Conservation (phyloP, 2,888 invertebrate genomes). For the Aporophyla lueneburgensis region DNA sequence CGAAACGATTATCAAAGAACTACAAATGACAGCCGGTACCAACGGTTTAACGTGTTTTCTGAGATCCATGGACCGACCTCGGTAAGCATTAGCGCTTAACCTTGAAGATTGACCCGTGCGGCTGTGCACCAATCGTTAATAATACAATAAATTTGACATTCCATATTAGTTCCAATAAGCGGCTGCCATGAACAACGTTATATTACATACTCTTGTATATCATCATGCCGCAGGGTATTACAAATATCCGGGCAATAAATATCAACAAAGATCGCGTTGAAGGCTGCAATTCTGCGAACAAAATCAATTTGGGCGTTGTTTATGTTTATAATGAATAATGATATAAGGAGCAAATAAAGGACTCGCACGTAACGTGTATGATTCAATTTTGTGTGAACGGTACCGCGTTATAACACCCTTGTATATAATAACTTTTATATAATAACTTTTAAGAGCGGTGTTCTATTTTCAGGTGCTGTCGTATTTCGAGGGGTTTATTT, state of each 20-base stretch:
- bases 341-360: constrained; percentile 46
- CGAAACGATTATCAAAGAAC: no score
- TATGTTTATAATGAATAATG: constrained; percentile 60
- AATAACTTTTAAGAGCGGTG: constrained; percentile 38
- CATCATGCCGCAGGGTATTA: constrained; percentile 30
- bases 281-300: constrained; percentile 34
- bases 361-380: constrained; percentile 53
- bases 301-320: constrained; percentile 55
- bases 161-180: neutral
- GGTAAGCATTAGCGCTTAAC: no score
- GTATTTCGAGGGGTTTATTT: constrained; percentile 46
- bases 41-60: no score
- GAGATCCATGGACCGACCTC: no score
- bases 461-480: constrained; percentile 41
- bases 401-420: constrained; percentile 42
- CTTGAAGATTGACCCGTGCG: no score
- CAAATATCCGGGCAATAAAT: constrained; percentile 49
- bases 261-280: constrained; percentile 40
- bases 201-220: neutral
- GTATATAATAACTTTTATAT: no score
- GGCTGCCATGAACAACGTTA: neutral
- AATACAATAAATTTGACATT: neutral
- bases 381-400: constrained; percentile 58
- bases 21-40: no score
- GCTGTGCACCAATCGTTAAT: neutral